These are phyloP conservation scores for Hydrophis major DNA, from an alignment of 2,797 vertebrate species.

Conservation along the genomic window DNA sequence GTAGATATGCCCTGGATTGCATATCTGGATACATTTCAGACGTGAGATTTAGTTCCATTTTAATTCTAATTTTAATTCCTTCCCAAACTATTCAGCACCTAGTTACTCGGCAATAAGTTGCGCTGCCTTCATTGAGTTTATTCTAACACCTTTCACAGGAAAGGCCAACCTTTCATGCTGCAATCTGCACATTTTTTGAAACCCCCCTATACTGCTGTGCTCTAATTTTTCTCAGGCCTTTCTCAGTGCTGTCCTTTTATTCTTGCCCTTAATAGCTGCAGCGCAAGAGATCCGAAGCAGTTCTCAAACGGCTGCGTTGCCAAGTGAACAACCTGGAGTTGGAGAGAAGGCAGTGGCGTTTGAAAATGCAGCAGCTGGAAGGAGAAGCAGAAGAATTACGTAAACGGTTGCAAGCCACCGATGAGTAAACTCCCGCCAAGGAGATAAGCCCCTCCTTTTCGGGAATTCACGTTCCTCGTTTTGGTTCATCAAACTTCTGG, in stretches of 20 bases:
- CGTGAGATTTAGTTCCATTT: not conserved
- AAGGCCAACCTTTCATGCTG: not conserved
- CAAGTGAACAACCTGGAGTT: conserved; percentile 83
- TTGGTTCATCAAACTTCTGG: not conserved
- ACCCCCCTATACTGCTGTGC: too few relatives aligned
- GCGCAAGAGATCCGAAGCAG: conserved; percentile 83
- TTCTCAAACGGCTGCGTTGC: conserved; percentile 83
- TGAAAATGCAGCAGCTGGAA: conserved; percentile 78
- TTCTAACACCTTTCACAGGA: not conserved
- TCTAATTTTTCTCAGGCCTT: too few relatives aligned
- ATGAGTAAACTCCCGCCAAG: not conserved
- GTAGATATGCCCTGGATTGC: not conserved
- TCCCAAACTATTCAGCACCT: not conserved
- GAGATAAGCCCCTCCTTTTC: not conserved
- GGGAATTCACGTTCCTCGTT: not conserved
- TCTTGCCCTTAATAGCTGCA: conserved; percentile 77
- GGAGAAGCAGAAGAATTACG: conserved; percentile 75
- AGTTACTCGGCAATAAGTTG: not conserved
- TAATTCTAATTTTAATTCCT: conserved; percentile 5
- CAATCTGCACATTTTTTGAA: not conserved
- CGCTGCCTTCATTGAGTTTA: not conserved
- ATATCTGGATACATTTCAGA: not conserved
- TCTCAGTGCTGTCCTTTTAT: not conserved
- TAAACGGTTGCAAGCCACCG: conserved; percentile 54
- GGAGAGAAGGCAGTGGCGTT: conserved; percentile 74